Base-by-base conservation (phyloP, 2,888 invertebrate species). In the Phyllotreta striolata region DNA sequence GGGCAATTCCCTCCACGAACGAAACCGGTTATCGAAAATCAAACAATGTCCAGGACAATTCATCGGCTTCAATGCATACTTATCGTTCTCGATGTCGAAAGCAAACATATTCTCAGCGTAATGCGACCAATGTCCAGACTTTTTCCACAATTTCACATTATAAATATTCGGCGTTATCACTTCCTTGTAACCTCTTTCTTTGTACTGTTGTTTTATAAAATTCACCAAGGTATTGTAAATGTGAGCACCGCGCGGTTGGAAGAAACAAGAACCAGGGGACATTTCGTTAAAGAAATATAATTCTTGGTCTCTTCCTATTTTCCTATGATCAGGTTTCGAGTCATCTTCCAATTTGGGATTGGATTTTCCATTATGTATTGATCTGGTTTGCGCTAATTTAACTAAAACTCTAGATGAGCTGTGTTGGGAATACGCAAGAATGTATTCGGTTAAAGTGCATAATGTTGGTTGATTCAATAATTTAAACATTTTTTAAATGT, bases 21-120 rank as follows among this genome's bases (percentile, higher is more conserved):
- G 89, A 8, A 84, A 87, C 66, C 88, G 86, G 72, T 84, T 85
- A 78, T 88, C 88, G 83, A 95, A 96, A 80, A 95, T 91, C 43
- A 96, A 79, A 80, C 98, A 98, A 81, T 98, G 98, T 0, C 98
- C 98, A 0, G 99, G 99, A 77, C 99, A 99, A 81, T 99, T 99
- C 99, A 99, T 99, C 0, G 99, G 99, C 78, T 99, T 99, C 66
- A 99, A 83, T 0, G 96, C 98, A 81, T 91, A 99, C 5, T 88
- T 93, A 78, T 99, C 98, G 79, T 98, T 97, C 81, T 98, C 98
- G 0, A 92, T 89, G 71, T 97, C 96, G 80, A 98, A 96, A 0
- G 91, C 88, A 82, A 97, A 98, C 95, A 98, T 96, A 78, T 97
- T 96, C 12, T 97, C 95, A 85, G 95, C 84, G 80, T 99, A 99